These are phyloP conservation scores for Troides helena DNA, from an alignment of 2,888 invertebrate species.

Conservation along the genomic window DNA sequence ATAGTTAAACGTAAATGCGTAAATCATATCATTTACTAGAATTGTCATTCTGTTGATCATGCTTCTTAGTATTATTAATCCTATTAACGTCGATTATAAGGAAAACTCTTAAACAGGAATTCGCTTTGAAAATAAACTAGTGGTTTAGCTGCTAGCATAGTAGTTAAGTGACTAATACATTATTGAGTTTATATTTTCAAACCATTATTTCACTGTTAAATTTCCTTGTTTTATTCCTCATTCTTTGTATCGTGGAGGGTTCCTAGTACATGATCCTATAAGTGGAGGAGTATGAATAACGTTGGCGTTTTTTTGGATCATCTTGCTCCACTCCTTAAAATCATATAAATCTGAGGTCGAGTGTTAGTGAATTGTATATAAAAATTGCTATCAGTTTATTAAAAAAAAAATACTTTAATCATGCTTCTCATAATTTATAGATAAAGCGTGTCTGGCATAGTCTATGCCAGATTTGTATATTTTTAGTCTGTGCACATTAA, in stretches of 20 bases:
- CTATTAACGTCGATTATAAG: neutral
- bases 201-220: no score
- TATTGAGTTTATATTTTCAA: no score
- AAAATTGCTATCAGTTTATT: neutral
- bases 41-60: neutral
- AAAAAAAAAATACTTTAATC: conserved; percentile 19
- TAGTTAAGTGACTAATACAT: conserved; percentile 28
- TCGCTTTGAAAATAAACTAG: conserved; percentile 2
- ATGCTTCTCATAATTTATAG: conserved; percentile 17
- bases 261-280: no score
- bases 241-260: no score
- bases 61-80: neutral
- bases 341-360: no score
- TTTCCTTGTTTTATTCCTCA: no score
- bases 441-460: conserved; percentile 14
- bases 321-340: no score
- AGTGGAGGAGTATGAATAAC: no score
- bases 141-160: conserved; percentile 3
- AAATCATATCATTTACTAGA: neutral
- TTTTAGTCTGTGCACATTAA: conserved; percentile 24
- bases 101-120: conserved; percentile 1
- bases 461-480: conserved; percentile 23
- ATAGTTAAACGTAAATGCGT: neutral
- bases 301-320: no score
- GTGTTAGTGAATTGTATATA: no score